phyloP scores from a whole-genome alignment of 2,888 invertebrate genomes.

The Melanchra persicariae region DNA sequence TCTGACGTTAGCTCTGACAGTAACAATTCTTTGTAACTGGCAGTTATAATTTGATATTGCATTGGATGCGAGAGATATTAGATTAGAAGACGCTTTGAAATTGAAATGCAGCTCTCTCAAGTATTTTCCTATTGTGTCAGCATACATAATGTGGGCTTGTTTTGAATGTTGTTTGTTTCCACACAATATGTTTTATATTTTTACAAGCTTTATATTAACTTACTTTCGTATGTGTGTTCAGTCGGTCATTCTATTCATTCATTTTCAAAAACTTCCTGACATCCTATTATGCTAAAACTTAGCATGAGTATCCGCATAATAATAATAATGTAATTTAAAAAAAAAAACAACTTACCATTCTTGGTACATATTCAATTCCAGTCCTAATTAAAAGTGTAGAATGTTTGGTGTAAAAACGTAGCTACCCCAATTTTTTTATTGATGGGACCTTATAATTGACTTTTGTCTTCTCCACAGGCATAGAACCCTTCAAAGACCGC shows the following conservation, averaged over 20 bases:
- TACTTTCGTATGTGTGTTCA: too few species aligned
- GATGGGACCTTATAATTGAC: neutral
- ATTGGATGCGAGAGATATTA: constrained; percentile 8
- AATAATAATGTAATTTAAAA: too few species aligned
- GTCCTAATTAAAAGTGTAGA: too few species aligned
- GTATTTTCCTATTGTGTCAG: neutral
- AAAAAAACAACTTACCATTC: neutral
- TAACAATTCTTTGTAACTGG: constrained; percentile 21
- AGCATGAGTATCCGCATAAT: too few species aligned
- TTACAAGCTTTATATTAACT: neutral
- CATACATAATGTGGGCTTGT: neutral
- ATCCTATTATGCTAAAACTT: too few species aligned
- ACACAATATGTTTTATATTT: neutral
- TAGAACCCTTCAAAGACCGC: constrained; percentile 86
- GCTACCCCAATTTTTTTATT: neutral
- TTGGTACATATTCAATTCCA: neutral
- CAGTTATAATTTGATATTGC: constrained; percentile 25
- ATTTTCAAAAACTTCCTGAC: too few species aligned
- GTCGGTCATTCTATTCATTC: too few species aligned
- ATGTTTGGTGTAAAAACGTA: neutral
- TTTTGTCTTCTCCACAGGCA: constrained; percentile 73
- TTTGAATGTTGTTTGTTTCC: neutral
- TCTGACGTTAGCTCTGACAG: constrained; percentile 25
- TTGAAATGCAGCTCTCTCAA: neutral
- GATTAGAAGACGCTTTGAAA: constrained; percentile 1